phyloP scores from a whole-genome alignment of 2,888 invertebrate species.

The Nowickia ferox region DNA sequence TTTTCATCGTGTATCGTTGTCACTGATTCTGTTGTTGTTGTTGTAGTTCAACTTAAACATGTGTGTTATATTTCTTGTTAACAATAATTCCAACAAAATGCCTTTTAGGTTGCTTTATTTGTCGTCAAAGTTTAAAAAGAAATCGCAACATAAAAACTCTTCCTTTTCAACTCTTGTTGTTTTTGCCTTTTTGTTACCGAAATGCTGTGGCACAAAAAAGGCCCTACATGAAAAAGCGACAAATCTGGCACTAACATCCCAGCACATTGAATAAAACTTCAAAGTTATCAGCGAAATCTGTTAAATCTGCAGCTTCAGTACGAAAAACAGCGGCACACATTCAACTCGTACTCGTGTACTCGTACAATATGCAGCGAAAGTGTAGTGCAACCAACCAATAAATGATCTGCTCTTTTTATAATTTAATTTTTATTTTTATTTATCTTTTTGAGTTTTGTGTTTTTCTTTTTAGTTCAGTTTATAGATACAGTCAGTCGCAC shows the following conservation, averaged over 20 bases:
- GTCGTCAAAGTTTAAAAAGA: conserved; percentile 69
- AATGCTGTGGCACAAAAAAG: conserved; percentile 26
- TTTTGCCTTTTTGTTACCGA: conserved; percentile 12
- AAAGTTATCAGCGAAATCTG: conserved; percentile 81
- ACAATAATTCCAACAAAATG: conserved; percentile 82
- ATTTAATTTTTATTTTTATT: conserved; percentile 27
- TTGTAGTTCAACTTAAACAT: conserved; percentile 58
- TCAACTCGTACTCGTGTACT: conserved; percentile 1
- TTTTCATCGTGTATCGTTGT: conserved; percentile 3
- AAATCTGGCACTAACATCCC: conserved; percentile 80
- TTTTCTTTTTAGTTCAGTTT: conserved; percentile 24
- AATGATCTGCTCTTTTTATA: conserved; percentile 47
- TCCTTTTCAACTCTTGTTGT: conserved; percentile 8
- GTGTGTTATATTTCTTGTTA: conserved; percentile 77
- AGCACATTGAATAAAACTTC: conserved; percentile 81
- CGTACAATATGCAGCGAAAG: conserved; percentile 21
- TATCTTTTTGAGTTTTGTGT: background rate
- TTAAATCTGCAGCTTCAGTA: conserved; percentile 58
- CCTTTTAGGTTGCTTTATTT: conserved; percentile 70
- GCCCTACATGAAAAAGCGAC: conserved; percentile 78
- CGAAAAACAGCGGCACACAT: conserved; percentile 28
- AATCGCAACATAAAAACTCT: conserved; percentile 44
- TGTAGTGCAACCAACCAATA: conserved; percentile 35
- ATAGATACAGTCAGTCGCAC: conserved; percentile 37
- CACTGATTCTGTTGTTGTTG: conserved; percentile 12